phyloP scores from a whole-genome alignment of 2,888 invertebrate species.

The Macrophya alboannulata region DNA sequence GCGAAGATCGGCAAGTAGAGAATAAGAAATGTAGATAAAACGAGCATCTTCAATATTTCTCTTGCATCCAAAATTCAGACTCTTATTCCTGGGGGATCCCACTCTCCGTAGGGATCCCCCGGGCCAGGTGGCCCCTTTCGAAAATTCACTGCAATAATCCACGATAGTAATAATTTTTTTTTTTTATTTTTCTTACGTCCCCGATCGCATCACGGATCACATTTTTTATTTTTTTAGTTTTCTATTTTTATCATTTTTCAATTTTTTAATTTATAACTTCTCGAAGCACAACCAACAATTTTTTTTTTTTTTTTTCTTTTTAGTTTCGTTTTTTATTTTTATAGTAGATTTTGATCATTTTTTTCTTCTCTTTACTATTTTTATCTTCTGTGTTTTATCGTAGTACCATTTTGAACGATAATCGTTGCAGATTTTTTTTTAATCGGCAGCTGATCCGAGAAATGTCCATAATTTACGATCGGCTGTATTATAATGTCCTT shows the following conservation, averaged over 20 bases:
- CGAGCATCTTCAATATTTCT: slow-evolving; percentile 84
- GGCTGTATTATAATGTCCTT: not conserved
- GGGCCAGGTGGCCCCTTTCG: slow-evolving; percentile 79
- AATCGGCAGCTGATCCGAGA: not conserved
- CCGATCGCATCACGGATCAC: not conserved
- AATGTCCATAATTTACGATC: not conserved
- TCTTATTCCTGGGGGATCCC: slow-evolving; percentile 70
- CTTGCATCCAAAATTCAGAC: slow-evolving; percentile 65
- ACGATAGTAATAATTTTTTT: slow-evolving; percentile 69
- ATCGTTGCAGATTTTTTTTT: not conserved
- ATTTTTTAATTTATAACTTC: not conserved
- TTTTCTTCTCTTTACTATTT: not conserved
- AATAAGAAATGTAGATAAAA: slow-evolving; percentile 85
- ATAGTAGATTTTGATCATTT: not conserved
- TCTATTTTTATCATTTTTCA: not conserved
- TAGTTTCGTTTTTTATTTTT: not conserved
- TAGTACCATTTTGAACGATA: too few relatives aligned
- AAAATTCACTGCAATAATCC: slow-evolving; percentile 73
- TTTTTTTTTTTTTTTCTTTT: not conserved
- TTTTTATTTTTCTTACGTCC: not conserved
- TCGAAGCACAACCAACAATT: not conserved
- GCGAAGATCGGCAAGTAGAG: slow-evolving; percentile 84
- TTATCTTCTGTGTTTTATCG: too few relatives aligned
- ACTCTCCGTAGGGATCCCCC: slow-evolving; percentile 78
- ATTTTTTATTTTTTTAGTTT: not conserved